Percentiles rank a stretch among this genome's conserved stretches.
Evolutionary conservation across 2,797 vertebrate species (phyloP).

Genomic region (Peromyscus attwateri): DNA sequence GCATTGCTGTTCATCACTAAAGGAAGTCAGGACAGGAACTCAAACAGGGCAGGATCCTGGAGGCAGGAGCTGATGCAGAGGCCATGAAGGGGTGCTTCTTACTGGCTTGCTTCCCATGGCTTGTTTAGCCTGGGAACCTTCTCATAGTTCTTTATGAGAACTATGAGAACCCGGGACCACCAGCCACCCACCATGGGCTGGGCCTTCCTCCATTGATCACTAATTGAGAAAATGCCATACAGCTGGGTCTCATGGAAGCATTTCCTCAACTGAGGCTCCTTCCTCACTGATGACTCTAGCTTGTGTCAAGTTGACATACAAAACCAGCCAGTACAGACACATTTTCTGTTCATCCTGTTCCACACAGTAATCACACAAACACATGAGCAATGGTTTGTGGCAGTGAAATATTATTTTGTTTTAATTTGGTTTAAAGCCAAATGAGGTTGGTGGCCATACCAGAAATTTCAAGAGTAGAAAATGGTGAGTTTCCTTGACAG

Average conservation of each 20-base stretch:
- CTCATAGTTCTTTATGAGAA: background rate
- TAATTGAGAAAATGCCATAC: background rate
- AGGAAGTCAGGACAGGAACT: background rate
- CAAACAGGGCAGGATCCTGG: background rate
- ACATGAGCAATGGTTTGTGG: background rate
- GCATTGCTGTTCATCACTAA: background rate
- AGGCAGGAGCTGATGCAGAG: background rate
- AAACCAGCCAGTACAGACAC: background rate
- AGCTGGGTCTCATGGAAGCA: background rate
- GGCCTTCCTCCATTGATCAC: background rate
- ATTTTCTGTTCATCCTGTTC: background rate
- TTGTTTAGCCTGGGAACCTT: background rate
- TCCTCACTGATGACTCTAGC: background rate
- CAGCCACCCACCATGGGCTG: background rate
- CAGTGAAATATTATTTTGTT: constrained; percentile 33
- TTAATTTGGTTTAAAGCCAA: constrained; percentile 35
- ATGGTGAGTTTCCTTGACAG: background rate
- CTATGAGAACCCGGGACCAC: background rate
- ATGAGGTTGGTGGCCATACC: background rate
- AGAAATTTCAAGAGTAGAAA: background rate
- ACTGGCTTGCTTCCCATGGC: background rate
- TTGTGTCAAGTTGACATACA: background rate
- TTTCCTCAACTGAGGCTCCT: background rate
- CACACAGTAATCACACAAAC: background rate
- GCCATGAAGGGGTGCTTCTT: background rate